These are phyloP conservation scores for Hormiphora californensis DNA, from an alignment of 37 sponge, comb jelly and placozoan species.

Conservation along the genomic window DNA sequence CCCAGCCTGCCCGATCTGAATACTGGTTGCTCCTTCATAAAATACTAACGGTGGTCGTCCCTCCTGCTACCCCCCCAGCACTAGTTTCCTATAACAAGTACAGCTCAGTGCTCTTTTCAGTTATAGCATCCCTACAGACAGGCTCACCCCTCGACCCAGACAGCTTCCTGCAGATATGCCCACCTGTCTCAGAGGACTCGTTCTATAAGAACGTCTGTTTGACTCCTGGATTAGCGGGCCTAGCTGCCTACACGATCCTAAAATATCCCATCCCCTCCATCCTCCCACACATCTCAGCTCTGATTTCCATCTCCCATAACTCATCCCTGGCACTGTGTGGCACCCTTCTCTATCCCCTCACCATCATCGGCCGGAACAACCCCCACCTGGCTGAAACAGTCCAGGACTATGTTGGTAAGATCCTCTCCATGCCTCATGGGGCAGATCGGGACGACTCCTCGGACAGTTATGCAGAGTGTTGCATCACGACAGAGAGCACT, in stretches of 20 bases:
- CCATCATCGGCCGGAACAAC: conserved; percentile 12
- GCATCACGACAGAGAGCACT: conserved; percentile 7
- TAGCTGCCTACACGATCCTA: conserved; percentile 26
- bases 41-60: neutral
- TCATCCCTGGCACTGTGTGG: conserved; percentile 9
- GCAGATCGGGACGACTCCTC: neutral
- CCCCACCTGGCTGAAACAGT: neutral
- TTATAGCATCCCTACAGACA: neutral
- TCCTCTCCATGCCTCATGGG: conserved; percentile 26
- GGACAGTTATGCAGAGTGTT: conserved; percentile 23
- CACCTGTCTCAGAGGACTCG: neutral
- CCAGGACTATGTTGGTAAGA: neutral
- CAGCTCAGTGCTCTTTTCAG: conserved; percentile 24
- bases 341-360: neutral
- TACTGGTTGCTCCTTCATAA: conserved; percentile 19
- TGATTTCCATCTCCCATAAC: neutral
- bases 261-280: conserved; percentile 33
- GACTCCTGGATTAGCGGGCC: conserved; percentile 23
- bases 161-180: neutral
- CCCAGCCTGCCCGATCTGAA: neutral
- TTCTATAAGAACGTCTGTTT: conserved; percentile 5
- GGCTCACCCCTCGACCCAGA: neutral
- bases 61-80: conserved; percentile 42
- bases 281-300: conserved; percentile 8
- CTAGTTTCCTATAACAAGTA: conserved; percentile 35